These are phyloP conservation scores for Dendrolimus punctatus DNA, from an alignment of 1,140 invertebrate genomes.

Conservation along the genomic window DNA sequence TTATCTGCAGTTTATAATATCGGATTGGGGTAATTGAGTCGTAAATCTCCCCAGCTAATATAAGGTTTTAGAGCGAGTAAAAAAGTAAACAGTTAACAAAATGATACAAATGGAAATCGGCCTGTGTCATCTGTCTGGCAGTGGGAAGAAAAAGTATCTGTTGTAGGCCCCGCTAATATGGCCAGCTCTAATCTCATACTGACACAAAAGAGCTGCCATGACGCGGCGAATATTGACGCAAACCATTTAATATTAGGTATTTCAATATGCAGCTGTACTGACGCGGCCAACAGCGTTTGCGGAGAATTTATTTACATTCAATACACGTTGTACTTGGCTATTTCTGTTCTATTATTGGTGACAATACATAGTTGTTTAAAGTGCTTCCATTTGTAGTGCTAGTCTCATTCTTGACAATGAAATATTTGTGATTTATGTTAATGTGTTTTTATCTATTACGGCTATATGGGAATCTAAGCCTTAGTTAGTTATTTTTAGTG, in stretches of 20 bases:
- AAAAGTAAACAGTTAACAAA: constrained; percentile 4
- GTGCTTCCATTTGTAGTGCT: too few species aligned
- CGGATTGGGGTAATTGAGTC: constrained; percentile 63
- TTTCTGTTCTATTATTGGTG: too few species aligned
- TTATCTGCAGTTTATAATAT: constrained; percentile 67
- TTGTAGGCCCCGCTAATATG: constrained; percentile 50
- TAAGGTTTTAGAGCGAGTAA: constrained; percentile 9
- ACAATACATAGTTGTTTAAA: too few species aligned
- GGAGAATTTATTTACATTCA: background rate
- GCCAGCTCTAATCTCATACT: constrained; percentile 54
- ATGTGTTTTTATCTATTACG: too few species aligned
- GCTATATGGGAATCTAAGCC: too few species aligned
- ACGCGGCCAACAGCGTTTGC: constrained; percentile 19
- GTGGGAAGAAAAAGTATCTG: constrained; percentile 42
- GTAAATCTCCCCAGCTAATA: constrained; percentile 44
- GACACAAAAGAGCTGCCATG: constrained; percentile 64
- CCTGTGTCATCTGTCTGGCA: constrained; percentile 22
- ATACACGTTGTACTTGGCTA: background rate
- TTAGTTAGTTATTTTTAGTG: too few species aligned
- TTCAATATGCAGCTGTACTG: constrained; percentile 49
- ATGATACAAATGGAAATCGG: constrained; percentile 23
- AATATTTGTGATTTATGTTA: too few species aligned
- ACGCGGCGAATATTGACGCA: constrained; percentile 54
- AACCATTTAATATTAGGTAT: constrained; percentile 68
- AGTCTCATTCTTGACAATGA: too few species aligned